Conservation (phyloP, 2,113 vertebrate species). For the Burhinus oedicnemus region DNA sequence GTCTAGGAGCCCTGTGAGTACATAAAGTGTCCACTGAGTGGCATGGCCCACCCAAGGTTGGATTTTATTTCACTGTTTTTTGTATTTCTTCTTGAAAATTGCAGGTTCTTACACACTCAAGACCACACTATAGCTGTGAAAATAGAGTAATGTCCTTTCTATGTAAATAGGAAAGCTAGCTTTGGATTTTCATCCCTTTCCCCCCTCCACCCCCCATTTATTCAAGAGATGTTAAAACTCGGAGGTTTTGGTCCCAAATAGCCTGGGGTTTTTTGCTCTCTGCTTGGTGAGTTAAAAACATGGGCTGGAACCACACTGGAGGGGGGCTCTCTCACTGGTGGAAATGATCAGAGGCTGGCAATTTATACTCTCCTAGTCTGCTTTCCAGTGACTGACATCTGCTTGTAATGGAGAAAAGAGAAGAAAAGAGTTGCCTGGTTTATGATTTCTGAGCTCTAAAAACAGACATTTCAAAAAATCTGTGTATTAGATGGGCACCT, state of each 20-base stretch:
- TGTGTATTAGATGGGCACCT: background rate
- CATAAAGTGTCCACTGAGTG: background rate
- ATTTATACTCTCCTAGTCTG: background rate
- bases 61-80: background rate
- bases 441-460: background rate
- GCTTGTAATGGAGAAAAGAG: background rate
- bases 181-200: background rate
- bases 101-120: fast-evolving
- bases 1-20: background rate
- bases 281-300: background rate
- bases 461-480: background rate
- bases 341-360: background rate
- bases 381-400: background rate
- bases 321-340: background rate
- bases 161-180: background rate
- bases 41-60: background rate
- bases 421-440: background rate
- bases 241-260: background rate
- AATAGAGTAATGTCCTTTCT: background rate
- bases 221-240: background rate
- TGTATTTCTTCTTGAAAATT: background rate
- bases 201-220: background rate
- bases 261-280: background rate
- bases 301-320: background rate
- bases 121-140: background rate